These are phyloP conservation scores for Corapipo altera DNA, from an alignment of 2,113 vertebrate genomes.

Conservation along the genomic window DNA sequence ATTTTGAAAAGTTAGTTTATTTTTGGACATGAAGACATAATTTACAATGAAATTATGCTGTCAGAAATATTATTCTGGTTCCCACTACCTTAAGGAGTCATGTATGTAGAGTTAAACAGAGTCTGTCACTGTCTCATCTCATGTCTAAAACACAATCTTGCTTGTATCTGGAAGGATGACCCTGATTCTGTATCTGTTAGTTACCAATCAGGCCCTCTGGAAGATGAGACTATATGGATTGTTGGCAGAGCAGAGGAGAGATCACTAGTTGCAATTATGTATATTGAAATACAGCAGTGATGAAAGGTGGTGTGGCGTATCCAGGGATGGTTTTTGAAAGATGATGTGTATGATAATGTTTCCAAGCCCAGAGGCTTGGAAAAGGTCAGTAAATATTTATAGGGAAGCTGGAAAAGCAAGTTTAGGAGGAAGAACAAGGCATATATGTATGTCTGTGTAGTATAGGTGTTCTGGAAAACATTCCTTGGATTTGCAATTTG, in stretches of 20 bases:
- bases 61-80: not conserved
- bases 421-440: not conserved
- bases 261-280: not conserved
- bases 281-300: not conserved
- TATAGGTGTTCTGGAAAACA: not conserved
- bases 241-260: not conserved
- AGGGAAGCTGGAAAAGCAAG: not conserved
- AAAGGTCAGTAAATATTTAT: not conserved
- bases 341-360: not conserved
- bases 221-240: not conserved
- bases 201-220: not conserved
- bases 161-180: not conserved
- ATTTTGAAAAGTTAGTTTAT: not conserved
- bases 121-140: not conserved
- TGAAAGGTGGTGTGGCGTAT: not conserved
- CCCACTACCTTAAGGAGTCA: not conserved
- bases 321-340: not conserved
- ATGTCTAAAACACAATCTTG: not conserved
- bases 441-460: not conserved
- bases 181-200: not conserved
- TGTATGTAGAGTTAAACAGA: not conserved
- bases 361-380: not conserved
- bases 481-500: not conserved
- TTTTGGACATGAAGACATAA: not conserved
- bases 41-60: not conserved